Percentiles rank a stretch among this genome's conserved stretches.
These are phyloP conservation scores for Cyrtodaria siliqua DNA, from an alignment of 2,888 invertebrate genomes.

Conservation along the genomic window DNA sequence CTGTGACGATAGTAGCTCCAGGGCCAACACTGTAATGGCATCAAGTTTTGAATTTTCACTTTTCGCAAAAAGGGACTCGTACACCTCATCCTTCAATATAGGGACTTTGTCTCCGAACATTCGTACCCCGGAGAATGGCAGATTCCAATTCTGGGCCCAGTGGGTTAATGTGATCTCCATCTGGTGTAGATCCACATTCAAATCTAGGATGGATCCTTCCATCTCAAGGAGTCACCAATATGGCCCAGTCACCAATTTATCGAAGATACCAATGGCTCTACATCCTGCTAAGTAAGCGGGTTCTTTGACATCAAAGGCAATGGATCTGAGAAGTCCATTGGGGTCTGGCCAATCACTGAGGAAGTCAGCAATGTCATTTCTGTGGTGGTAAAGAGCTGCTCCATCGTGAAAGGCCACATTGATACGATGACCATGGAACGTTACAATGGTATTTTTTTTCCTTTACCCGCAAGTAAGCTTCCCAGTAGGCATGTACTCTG, in stretches of 20 bases:
- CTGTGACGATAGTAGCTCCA: too few species aligned
- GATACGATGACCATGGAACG: slow-evolving; percentile 8
- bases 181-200: not conserved
- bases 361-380: not conserved
- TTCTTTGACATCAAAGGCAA: slow-evolving; percentile 4
- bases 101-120: not conserved
- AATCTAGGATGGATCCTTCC: not conserved
- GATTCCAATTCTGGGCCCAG: not conserved
- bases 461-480: not conserved
- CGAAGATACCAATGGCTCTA: slow-evolving; percentile 3
- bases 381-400: not conserved
- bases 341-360: too few species aligned
- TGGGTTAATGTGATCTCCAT: not conserved
- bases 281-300: not conserved
- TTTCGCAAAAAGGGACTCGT: too few species aligned
- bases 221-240: not conserved
- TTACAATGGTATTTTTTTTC: not conserved
- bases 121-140: not conserved
- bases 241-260: slow-evolving; percentile 2
- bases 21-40: too few species aligned
- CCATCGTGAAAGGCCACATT: slow-evolving; percentile 3
- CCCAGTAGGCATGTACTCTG: not conserved
- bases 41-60: too few species aligned
- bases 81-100: too few species aligned
- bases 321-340: slow-evolving; percentile 7